phyloP scores from a whole-genome alignment of 2,113 vertebrate genomes.

The Dromiciops gliroides region DNA sequence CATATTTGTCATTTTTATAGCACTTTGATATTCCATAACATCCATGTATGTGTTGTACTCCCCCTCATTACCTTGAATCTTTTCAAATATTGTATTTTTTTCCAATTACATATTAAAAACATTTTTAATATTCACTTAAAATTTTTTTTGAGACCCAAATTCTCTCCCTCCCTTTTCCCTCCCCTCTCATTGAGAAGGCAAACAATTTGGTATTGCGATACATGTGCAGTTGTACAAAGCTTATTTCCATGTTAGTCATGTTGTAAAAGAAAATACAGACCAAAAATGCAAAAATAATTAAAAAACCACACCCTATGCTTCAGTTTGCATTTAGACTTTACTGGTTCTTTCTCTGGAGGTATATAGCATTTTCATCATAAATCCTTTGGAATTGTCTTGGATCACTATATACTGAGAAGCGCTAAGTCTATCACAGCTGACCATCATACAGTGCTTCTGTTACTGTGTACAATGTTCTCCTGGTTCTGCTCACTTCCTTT shows the following conservation, averaged over 20 bases:
- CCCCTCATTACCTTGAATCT: background rate
- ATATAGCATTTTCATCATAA: background rate
- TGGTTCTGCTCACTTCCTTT: background rate
- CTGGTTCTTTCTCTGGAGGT: background rate
- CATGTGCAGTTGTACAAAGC: background rate
- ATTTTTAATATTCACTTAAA: background rate
- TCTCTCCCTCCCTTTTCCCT: background rate
- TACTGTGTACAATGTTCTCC: background rate
- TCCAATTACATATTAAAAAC: background rate
- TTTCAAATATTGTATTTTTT: background rate
- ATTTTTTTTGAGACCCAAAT: background rate
- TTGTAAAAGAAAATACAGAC: background rate
- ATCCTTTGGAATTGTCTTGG: background rate
- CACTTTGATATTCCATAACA: background rate
- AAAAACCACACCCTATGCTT: background rate
- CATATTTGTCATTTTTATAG: background rate
- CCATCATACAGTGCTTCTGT: background rate
- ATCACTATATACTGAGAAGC: background rate
- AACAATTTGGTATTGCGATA: background rate
- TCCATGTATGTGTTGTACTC: background rate
- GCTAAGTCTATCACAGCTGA: background rate
- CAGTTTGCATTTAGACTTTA: background rate
- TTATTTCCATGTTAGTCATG: background rate
- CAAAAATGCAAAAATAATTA: no score
- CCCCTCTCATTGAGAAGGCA: background rate